Conservation (phyloP, 2,888 invertebrate species). For the Eupeodes luniger region DNA sequence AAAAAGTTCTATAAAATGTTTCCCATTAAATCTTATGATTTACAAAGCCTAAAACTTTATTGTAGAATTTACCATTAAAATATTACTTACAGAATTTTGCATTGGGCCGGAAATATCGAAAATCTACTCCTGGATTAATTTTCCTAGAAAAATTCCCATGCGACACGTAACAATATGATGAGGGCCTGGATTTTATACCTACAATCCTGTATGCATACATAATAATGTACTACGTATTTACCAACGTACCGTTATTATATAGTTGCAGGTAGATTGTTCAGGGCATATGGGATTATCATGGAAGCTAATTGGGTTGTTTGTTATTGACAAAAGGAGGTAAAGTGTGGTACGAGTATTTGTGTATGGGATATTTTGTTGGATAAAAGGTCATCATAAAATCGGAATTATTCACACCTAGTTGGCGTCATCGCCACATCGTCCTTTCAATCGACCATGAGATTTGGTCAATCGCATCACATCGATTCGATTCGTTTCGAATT, state of each 20-base stretch:
- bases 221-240: too few species aligned
- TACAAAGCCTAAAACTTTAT: too few species aligned
- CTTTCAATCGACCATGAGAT: slow-evolving; percentile 25
- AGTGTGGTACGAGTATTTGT: not conserved
- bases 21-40: too few species aligned
- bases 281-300: slow-evolving; percentile 55
- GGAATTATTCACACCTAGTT: slow-evolving; percentile 53
- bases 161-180: slow-evolving; percentile 15
- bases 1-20: too few species aligned
- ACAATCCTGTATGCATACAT: not conserved
- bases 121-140: slow-evolving; percentile 8
- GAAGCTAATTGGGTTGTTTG: slow-evolving; percentile 70
- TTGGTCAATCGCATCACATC: slow-evolving; percentile 12
- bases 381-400: slow-evolving; percentile 60
- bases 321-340: slow-evolving; percentile 69
- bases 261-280: not conserved
- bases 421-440: slow-evolving; percentile 21
- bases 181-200: not conserved
- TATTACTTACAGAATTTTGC: not conserved
- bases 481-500: too few species aligned
- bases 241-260: not conserved
- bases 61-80: too few species aligned
- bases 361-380: slow-evolving; percentile 25
- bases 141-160: slow-evolving; percentile 38
- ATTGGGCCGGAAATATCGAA: not conserved